phyloP scores from a whole-genome alignment of 2,888 invertebrate species.

The Fragum fragum region DNA sequence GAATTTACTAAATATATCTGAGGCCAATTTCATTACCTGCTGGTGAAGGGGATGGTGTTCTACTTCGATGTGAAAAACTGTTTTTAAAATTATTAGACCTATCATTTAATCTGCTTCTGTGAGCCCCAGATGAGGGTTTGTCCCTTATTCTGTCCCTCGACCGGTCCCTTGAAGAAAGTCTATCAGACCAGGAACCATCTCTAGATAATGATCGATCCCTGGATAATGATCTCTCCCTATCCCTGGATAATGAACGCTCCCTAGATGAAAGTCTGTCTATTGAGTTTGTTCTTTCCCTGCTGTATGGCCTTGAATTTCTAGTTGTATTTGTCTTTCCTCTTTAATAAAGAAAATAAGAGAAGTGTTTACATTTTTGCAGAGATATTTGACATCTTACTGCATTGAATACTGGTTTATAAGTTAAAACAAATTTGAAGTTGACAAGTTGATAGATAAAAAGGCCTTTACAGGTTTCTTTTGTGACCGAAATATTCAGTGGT shows the following conservation, averaged over 20 bases:
- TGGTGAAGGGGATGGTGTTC: constrained; percentile 75
- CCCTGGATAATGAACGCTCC: constrained; percentile 70
- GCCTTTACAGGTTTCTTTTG: too few relatives aligned
- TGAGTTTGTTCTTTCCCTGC: constrained; percentile 73
- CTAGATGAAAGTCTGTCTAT: constrained; percentile 65
- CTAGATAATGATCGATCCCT: constrained; percentile 69
- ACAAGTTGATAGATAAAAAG: too few relatives aligned
- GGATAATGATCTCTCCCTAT: constrained; percentile 73
- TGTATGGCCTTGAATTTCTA: constrained; percentile 67
- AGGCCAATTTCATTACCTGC: constrained; percentile 25
- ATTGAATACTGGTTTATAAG: too few relatives aligned
- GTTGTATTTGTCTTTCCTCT: constrained; percentile 65
- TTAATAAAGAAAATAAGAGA: constrained; percentile 23
- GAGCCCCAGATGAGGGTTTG: constrained; percentile 66
- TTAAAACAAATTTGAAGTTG: too few relatives aligned
- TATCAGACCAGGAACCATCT: constrained; percentile 73
- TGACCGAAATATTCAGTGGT: too few relatives aligned
- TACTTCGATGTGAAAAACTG: constrained; percentile 68
- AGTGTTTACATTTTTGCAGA: too few relatives aligned
- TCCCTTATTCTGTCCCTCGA: constrained; percentile 58
- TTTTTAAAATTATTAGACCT: constrained; percentile 68
- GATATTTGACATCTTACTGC: too few relatives aligned
- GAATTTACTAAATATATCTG: too few relatives aligned
- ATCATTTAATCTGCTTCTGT: constrained; percentile 72
- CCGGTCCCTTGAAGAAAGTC: constrained; percentile 57